A percentile compares a stretch with the other conserved stretches of the same genome.
phyloP scores from a whole-genome alignment of 2,888 invertebrate species.

The Nebria brevicollis region DNA sequence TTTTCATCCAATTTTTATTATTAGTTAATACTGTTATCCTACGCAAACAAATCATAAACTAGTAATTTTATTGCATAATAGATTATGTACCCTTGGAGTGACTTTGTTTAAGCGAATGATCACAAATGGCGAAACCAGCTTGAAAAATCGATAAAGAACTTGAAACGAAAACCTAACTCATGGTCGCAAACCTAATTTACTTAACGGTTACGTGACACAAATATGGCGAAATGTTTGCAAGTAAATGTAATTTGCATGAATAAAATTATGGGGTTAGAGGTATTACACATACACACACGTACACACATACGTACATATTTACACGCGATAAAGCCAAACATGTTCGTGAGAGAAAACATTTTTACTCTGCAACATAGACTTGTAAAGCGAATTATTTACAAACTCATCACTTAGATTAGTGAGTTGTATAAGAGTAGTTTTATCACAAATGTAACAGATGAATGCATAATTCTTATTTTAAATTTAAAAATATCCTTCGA shows the following conservation, averaged over 20 bases:
- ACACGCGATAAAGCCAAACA: background rate
- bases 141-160: constrained; percentile 20
- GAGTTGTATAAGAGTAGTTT: background rate
- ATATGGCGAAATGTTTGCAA: constrained; percentile 29
- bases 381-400: constrained; percentile 15
- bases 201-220: constrained; percentile 37
- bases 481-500: background rate
- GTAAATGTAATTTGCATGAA: constrained; percentile 32
- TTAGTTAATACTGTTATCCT: too few relatives aligned
- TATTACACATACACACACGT: constrained; percentile 12
- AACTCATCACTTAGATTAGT: constrained; percentile 17
- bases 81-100: background rate
- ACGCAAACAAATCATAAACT: background rate
- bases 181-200: constrained; percentile 31
- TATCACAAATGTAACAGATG: too few relatives aligned
- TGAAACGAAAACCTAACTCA: constrained; percentile 33
- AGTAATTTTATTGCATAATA: constrained; percentile 9
- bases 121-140: constrained; percentile 11
- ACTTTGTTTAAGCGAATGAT: background rate
- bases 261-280: constrained; percentile 7
- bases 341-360: constrained; percentile 6
- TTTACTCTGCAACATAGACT: background rate
- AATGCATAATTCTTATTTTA: background rate
- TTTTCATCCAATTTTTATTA: too few relatives aligned
- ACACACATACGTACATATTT: background rate